phyloP scores from a whole-genome alignment of 2,113 vertebrate species.

The Chauna torquata region DNA sequence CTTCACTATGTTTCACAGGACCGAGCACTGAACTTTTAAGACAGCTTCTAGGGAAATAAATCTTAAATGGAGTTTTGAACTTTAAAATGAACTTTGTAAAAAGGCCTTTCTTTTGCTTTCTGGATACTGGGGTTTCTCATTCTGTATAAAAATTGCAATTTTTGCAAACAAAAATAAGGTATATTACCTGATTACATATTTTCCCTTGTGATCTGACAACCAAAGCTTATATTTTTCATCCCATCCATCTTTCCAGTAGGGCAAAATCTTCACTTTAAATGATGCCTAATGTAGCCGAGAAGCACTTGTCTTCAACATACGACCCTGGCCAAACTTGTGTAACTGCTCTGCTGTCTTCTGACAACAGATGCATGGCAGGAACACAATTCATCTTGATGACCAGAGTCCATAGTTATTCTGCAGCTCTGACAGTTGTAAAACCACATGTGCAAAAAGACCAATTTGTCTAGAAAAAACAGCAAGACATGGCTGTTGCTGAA shows the following conservation, averaged over 20 bases:
- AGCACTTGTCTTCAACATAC: not conserved
- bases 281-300: not conserved
- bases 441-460: not conserved
- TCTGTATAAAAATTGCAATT: not conserved
- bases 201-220: not conserved
- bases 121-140: not conserved
- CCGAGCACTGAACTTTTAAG: not conserved
- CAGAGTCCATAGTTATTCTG: not conserved
- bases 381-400: not conserved
- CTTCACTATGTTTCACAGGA: not conserved
- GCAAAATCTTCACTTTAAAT: not conserved
- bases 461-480: not conserved
- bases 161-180: not conserved
- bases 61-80: not conserved
- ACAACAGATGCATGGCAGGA: not conserved
- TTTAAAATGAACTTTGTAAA: not conserved
- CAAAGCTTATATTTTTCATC: not conserved
- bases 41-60: not conserved
- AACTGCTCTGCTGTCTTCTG: not conserved
- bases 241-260: not conserved
- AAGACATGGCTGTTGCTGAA: not conserved
- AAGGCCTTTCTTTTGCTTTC: not conserved
- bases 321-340: not conserved
- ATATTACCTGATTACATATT: not conserved
- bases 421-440: not conserved